Evolutionary conservation across 2,113 vertebrate species (phyloP).

Genomic region (Cyanoderma ruficeps): DNA sequence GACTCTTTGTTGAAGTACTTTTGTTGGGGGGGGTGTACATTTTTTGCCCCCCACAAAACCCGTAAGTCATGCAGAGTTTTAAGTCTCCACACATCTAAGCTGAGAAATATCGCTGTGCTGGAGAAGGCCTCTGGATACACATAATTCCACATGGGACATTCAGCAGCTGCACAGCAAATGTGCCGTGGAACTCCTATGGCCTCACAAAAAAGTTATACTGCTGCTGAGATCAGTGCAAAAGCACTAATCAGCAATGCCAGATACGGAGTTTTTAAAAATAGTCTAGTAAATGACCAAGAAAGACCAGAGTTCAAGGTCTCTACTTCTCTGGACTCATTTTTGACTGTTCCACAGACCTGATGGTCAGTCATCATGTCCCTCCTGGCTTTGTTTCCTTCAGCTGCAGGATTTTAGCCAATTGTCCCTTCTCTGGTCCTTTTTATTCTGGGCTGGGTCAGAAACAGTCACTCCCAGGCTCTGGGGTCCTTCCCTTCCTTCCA

Average conservation of each 20-base stretch:
- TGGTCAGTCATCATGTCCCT: not conserved
- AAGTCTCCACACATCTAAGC: not conserved
- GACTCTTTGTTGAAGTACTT: not conserved
- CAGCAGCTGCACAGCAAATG: not conserved
- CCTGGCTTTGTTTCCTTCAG: not conserved
- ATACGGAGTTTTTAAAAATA: not conserved
- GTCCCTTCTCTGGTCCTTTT: not conserved
- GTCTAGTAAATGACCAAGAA: not conserved
- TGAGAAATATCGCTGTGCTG: accelerated
- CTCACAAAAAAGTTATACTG: not conserved
- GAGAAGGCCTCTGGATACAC: not conserved
- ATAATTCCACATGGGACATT: accelerated
- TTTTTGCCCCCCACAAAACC: accelerated
- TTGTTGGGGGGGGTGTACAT: not conserved
- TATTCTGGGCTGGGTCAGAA: not conserved
- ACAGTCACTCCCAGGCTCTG: not conserved
- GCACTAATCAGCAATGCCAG: not conserved
- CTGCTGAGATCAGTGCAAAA: not conserved
- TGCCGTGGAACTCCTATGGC: not conserved
- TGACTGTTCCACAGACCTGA: not conserved
- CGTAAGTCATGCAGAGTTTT: not conserved
- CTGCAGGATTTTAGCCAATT: not conserved
- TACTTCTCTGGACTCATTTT: not conserved
- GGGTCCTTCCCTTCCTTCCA: not conserved
- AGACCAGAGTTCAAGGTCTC: not conserved